Evolutionary conservation across 2,888 invertebrate genomes (phyloP).

Genomic region (Platycnemis pennipes): DNA sequence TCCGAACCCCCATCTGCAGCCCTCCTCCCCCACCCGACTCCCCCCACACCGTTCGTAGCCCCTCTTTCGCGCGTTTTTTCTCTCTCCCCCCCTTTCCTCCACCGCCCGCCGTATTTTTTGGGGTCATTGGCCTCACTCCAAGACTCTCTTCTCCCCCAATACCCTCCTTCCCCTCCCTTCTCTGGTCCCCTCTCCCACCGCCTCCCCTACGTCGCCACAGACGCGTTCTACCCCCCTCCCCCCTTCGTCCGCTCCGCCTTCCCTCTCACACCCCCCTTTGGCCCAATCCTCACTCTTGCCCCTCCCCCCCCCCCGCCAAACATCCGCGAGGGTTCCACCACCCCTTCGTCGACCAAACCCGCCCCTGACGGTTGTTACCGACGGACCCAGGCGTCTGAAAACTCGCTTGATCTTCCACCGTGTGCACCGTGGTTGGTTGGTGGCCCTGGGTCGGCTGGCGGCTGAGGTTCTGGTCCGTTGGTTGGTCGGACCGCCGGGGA

Average conservation of each 20-base stretch:
- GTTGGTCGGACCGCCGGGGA: slow-evolving; percentile 8
- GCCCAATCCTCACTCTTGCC: neutral
- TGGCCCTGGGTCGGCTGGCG: slow-evolving; percentile 14
- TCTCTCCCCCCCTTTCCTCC: neutral
- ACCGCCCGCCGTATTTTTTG: slow-evolving; percentile 42
- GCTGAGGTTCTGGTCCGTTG: neutral
- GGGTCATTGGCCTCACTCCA: slow-evolving; percentile 67
- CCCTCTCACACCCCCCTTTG: neutral
- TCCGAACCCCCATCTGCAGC: neutral
- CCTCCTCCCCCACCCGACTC: neutral
- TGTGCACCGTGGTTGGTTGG: slow-evolving; percentile 33
- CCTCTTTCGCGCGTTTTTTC: slow-evolving; percentile 1
- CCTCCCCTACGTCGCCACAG: slow-evolving; percentile 42
- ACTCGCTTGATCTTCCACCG: neutral
- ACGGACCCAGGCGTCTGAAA: neutral
- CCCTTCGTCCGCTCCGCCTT: neutral
- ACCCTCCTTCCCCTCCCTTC: neutral
- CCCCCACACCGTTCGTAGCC: neutral
- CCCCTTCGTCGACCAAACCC: neutral
- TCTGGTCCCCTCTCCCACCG: neutral
- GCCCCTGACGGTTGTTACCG: neutral
- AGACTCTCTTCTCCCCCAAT: slow-evolving; percentile 44
- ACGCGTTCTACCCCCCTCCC: slow-evolving; percentile 52
- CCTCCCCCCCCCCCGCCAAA: neutral
- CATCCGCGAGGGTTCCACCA: neutral